A percentile compares a stretch with the other conserved stretches of the same genome.
These are phyloP conservation scores for Aspidapion aeneum DNA, from an alignment of 2,888 invertebrate species.

Conservation along the genomic window DNA sequence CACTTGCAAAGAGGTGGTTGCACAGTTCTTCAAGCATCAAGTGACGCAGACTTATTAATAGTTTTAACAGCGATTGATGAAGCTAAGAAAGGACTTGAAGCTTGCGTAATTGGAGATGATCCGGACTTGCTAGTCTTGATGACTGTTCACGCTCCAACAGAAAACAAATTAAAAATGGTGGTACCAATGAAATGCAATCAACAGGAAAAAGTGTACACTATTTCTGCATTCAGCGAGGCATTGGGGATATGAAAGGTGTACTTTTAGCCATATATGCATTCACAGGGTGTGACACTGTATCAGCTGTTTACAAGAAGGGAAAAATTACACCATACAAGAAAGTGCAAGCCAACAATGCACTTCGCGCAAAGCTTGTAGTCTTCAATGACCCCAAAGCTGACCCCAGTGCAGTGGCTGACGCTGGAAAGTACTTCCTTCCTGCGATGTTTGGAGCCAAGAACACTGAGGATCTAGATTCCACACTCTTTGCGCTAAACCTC, in stretches of 20 bases:
- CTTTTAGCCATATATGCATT: slow-evolving; percentile 11
- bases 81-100: slow-evolving; percentile 14
- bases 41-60: slow-evolving; percentile 11
- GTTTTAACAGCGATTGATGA: slow-evolving; percentile 14
- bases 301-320: slow-evolving; percentile 14
- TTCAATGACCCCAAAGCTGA: slow-evolving; percentile 16
- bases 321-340: slow-evolving; percentile 15
- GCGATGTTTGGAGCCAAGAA: slow-evolving; percentile 15
- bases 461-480: slow-evolving; percentile 13
- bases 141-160: slow-evolving; percentile 15
- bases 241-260: slow-evolving; percentile 15
- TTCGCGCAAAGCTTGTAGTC: slow-evolving; percentile 15
- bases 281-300: slow-evolving; percentile 15
- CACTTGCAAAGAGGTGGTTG: slow-evolving; percentile 15
- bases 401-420: slow-evolving; percentile 6
- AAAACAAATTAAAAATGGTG: slow-evolving; percentile 2
- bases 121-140: slow-evolving; percentile 15
- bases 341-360: slow-evolving; percentile 13
- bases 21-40: slow-evolving; percentile 11
- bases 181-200: background rate
- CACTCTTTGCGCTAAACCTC: no score
- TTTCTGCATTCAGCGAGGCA: slow-evolving; percentile 11
- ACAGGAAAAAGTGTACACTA: slow-evolving; percentile 10
- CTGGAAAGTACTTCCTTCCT: slow-evolving; percentile 15
- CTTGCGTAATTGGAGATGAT: slow-evolving; percentile 14